Percentiles rank a stretch among this genome's conserved stretches.
These are phyloP conservation scores for Nezara viridula DNA, from an alignment of 2,888 invertebrate genomes.

Conservation along the genomic window DNA sequence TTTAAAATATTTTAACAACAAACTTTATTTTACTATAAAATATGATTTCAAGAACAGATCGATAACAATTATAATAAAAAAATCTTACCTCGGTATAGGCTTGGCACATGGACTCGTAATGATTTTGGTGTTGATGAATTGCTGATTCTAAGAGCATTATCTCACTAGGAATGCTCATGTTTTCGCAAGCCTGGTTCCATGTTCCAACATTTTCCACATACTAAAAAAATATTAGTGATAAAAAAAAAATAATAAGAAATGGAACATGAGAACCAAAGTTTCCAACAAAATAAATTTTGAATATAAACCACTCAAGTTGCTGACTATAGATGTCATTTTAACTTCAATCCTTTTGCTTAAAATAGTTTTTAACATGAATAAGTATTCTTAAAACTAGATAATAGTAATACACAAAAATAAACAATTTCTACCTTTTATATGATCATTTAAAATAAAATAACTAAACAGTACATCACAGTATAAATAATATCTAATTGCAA, in stretches of 20 bases:
- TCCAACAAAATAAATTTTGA: background rate
- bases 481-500: background rate
- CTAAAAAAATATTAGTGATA: constrained; percentile 70
- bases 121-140: constrained; percentile 92
- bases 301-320: background rate
- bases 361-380: background rate
- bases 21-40: background rate
- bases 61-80: too few species aligned
- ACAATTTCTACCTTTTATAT: background rate
- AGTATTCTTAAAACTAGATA: background rate
- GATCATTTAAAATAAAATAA: background rate
- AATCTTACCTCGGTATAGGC: constrained; percentile 88
- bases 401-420: background rate
- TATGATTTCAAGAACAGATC: background rate
- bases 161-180: constrained; percentile 74
- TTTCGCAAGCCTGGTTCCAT: constrained; percentile 93
- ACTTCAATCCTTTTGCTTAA: background rate
- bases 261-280: background rate
- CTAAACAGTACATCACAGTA: background rate
- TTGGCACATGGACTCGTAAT: constrained; percentile 97
- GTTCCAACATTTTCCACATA: constrained; percentile 92
- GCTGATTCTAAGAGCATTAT: constrained; percentile 92
- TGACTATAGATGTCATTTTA: background rate
- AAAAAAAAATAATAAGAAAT: constrained; percentile 56
- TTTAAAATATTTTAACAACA: background rate